A percentile compares a stretch with the other conserved stretches of the same genome.
Evolutionary conservation across 2,113 vertebrate species (phyloP).

Genomic region (Petromus typicus): DNA sequence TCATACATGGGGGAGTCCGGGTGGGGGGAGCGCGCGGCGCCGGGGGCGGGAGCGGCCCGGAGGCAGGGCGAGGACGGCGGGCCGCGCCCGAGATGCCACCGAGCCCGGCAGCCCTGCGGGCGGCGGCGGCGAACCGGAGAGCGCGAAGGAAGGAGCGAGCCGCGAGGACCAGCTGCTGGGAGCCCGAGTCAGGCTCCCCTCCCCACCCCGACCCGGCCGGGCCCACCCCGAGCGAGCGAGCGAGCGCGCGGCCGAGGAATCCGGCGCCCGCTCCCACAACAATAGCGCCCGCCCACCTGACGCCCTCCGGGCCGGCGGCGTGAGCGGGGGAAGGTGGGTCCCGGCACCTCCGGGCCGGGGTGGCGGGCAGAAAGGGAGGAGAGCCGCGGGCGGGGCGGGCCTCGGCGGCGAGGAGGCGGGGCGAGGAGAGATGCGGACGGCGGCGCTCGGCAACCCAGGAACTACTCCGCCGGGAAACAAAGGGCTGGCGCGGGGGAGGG

Average conservation of each 20-base stretch:
- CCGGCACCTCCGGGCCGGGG: slow-evolving; percentile 44
- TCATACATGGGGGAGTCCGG: slow-evolving; percentile 87
- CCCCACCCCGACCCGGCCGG: slow-evolving; percentile 58
- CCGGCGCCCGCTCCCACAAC: slow-evolving; percentile 75
- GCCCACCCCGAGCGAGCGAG: slow-evolving; percentile 73
- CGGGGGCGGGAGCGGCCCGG: slow-evolving; percentile 66
- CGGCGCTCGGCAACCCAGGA: slow-evolving; percentile 73
- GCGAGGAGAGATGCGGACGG: slow-evolving; percentile 55
- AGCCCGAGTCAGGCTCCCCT: slow-evolving; percentile 68
- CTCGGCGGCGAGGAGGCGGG: slow-evolving; percentile 59
- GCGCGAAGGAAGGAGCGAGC: slow-evolving; percentile 68
- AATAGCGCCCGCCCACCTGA: slow-evolving; percentile 84
- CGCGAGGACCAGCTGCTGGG: slow-evolving; percentile 68
- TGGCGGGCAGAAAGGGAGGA: slow-evolving; percentile 57
- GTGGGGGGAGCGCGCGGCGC: slow-evolving; percentile 60
- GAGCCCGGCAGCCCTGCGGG: slow-evolving; percentile 75
- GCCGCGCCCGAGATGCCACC: slow-evolving; percentile 76
- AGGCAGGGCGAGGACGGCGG: slow-evolving; percentile 69
- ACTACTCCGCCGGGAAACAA: slow-evolving; percentile 80
- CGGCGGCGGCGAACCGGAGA: slow-evolving; percentile 50
- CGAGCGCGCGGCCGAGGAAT: slow-evolving; percentile 76
- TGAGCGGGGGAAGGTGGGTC: slow-evolving; percentile 48
- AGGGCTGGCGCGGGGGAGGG: slow-evolving; percentile 68
- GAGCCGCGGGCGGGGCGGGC: slow-evolving; percentile 69
- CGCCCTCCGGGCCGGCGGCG: slow-evolving; percentile 68